Evolutionary conservation across 2,797 vertebrate species (phyloP), one percentile per base, ranked within the genome.

Genomic region (Cyprinella venusta): DNA sequence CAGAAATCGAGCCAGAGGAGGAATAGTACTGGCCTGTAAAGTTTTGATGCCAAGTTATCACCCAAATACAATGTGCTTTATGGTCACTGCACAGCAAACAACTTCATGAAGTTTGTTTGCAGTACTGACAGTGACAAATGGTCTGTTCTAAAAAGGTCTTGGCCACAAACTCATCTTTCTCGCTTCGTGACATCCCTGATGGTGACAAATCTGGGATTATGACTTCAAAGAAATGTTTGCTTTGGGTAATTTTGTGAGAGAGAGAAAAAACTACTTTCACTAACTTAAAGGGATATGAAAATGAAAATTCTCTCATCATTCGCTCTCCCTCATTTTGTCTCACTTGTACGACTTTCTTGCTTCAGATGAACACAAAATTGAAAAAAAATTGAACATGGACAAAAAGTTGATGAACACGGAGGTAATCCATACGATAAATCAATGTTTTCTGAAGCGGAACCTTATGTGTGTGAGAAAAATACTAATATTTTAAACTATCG

Each of bases 41-140:
- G 10, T 6, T 68, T 18, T 68, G 24, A 59, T 82, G 64, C 50
- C 63, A 76, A 76, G 81, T 56, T 76, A 76, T 76, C 71, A 75
- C 36, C 36, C 33, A 45, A 42, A 67, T 67, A 82, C 36, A 54
- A 59, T 59, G 19, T 68, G 72, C 38, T 76, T 69, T 82, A 82
- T 48, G 64, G 36, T 50, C 48, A 36, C 8, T 33, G 63, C 63
- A 68, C 36, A 76, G 71, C 81, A 82, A 76, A 67, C 75, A 82
- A 65, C 64, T 70, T 54, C 54, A 61, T 61, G 74, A 79, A 52
- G 68, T 69, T 71, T 67, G 65, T 83, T 72, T 67, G 40, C 52
- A 67, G 61, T 59, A 21, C 48, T 33, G 79, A 76, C 76, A 68
- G 10, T 67, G 38, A 80, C 59, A 75, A 84, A 84, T 64, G 13